phyloP scores from a whole-genome alignment of 2,113 vertebrate genomes.

The Zapornia atra region DNA sequence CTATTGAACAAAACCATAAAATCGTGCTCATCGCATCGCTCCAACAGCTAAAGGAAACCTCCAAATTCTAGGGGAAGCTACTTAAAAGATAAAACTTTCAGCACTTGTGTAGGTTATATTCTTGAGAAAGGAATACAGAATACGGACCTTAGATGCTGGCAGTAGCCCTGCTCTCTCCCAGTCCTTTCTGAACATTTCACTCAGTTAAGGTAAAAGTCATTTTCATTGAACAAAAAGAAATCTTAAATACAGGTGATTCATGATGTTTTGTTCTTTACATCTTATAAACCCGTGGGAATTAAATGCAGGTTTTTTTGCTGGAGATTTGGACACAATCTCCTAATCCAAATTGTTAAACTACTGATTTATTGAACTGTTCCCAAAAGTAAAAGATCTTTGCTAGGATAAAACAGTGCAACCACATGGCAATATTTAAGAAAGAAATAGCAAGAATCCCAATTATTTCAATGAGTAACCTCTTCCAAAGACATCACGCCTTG shows the following conservation, averaged over 20 bases:
- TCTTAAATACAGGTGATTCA: neutral
- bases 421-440: neutral
- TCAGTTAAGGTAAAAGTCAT: neutral
- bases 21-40: neutral
- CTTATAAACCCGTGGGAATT: neutral
- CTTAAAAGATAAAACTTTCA: conserved; percentile 15
- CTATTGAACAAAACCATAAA: neutral
- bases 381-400: neutral
- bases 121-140: neutral
- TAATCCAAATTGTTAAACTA: neutral
- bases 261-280: neutral
- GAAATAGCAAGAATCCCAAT: accelerated
- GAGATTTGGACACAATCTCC: neutral
- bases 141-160: neutral
- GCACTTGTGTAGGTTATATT: neutral
- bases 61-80: neutral
- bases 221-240: neutral
- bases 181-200: neutral
- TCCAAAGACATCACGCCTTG: neutral
- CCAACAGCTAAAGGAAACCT: neutral
- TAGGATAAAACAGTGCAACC: neutral
- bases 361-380: neutral
- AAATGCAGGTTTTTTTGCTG: neutral
- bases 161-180: neutral
- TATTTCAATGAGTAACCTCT: neutral